Evolutionary conservation across 1,140 invertebrate genomes (phyloP), one percentile per base, ranked within the genome.

Genomic region (Aporrectodea caliginosa): DNA sequence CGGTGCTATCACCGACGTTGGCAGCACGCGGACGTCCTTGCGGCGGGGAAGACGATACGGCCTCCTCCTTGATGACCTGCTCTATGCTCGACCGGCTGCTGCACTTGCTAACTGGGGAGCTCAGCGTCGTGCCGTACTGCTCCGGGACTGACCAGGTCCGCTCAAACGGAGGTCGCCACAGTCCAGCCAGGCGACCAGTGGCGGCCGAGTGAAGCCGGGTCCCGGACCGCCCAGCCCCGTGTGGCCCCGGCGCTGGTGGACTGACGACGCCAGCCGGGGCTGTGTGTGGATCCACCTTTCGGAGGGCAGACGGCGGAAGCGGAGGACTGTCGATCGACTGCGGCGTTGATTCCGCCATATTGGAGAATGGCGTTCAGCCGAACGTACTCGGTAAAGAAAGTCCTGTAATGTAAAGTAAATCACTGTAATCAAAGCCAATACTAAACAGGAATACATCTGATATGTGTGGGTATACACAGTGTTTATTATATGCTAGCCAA

Each of bases 111-210:
- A n/a, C 43, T 22, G 75, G 75, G 22, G 75, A 58, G 31, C 75
- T 76, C 16, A n/a, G 29, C 16, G 75, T 76, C 32, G 35, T 76
- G 0, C 27, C 43, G 34, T 35, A 58, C 35, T 76, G 75, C 43
- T 76, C 75, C 22, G 75, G 75, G 2, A 76, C 75, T 27, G 75
- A 76, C 75, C 75, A 76, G 35, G 75, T 76, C 2, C 75, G 75
- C 43, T 76, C 75, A 22, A 76, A 76, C 1, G 75, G 75, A 16
- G 75, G 75, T n/a, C 43, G 33, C 75, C 75, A 76, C 1, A 76
- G 33, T n/a, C 35, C 34, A 35, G 33, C 29, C 27, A 76, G 35
- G 33, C 43, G 33, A 27, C 75, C 43, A 22, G 32, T 35, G 27
- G 32, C 75, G 75, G 32, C 43, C 32, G 33, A 35, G 35, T 76